A percentile compares a stretch with the other conserved stretches of the same genome.
Evolutionary conservation across 2,888 invertebrate genomes (phyloP).

Genomic region (Erynnis tages): DNA sequence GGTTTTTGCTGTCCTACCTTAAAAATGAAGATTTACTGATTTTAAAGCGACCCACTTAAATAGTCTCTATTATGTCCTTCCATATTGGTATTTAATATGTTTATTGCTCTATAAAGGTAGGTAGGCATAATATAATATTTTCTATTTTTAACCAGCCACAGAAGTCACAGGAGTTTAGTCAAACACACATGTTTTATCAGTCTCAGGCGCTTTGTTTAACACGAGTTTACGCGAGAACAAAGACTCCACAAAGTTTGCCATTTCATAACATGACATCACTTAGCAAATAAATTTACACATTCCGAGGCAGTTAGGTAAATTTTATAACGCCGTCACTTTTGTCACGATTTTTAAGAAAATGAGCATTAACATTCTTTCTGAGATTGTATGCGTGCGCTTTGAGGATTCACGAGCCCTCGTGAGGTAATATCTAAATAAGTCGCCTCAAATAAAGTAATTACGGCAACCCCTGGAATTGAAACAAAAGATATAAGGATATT

Average conservation of each 20-base stretch:
- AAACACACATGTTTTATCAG: slow-evolving; percentile 24
- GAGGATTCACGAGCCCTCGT: too few species aligned
- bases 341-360: too few species aligned
- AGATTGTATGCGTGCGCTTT: too few species aligned
- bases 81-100: neutral
- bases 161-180: slow-evolving; percentile 19
- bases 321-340: neutral
- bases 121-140: neutral
- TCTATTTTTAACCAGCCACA: slow-evolving; percentile 5
- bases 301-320: slow-evolving; percentile 7
- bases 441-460: too few species aligned
- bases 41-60: too few species aligned
- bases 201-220: slow-evolving; percentile 23
- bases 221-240: slow-evolving; percentile 18
- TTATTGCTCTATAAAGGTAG: neutral
- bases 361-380: too few species aligned
- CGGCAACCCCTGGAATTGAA: too few species aligned
- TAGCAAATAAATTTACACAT: slow-evolving; percentile 20
- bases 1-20: slow-evolving; percentile 5
- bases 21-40: too few species aligned
- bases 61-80: neutral
- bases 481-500: too few species aligned
- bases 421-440: too few species aligned
- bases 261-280: slow-evolving; percentile 26
- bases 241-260: slow-evolving; percentile 24